Conservation (phyloP, 2,797 vertebrate genomes). For the Argentina silus region DNA sequence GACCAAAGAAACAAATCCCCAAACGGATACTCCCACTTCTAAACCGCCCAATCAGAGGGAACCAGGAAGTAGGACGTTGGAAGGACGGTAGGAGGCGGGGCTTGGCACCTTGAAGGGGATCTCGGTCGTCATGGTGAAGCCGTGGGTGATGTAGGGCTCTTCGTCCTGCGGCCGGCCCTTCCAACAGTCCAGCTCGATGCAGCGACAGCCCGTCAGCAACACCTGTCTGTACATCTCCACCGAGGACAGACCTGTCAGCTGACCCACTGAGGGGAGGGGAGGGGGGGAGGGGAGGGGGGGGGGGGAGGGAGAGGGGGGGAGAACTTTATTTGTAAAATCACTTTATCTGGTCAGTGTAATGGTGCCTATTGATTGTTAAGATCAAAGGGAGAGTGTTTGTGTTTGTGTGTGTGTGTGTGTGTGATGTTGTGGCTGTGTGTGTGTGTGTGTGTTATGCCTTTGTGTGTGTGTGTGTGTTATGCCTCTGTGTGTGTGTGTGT, state of each 20-base stretch:
- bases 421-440: no score
- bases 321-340: no score
- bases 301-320: neutral
- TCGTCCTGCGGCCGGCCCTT: constrained; percentile 87
- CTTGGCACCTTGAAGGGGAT: constrained; percentile 83
- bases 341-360: no score
- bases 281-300: no score
- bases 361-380: no score
- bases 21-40: no score
- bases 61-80: neutral
- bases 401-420: neutral
- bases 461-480: neutral
- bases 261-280: constrained; percentile 76
- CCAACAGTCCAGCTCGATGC: constrained; percentile 92
- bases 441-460: neutral
- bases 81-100: neutral
- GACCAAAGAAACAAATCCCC: no score
- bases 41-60: neutral
- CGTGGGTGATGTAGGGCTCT: constrained; percentile 92
- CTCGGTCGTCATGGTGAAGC: constrained; percentile 94
- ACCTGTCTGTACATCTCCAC: constrained; percentile 93
- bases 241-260: constrained; percentile 88
- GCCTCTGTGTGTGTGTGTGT: neutral
- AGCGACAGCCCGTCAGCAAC: constrained; percentile 89
- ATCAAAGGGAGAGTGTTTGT: neutral